These are phyloP conservation scores for Rotaria socialis DNA, from an alignment of 2,888 invertebrate genomes.

Conservation along the genomic window DNA sequence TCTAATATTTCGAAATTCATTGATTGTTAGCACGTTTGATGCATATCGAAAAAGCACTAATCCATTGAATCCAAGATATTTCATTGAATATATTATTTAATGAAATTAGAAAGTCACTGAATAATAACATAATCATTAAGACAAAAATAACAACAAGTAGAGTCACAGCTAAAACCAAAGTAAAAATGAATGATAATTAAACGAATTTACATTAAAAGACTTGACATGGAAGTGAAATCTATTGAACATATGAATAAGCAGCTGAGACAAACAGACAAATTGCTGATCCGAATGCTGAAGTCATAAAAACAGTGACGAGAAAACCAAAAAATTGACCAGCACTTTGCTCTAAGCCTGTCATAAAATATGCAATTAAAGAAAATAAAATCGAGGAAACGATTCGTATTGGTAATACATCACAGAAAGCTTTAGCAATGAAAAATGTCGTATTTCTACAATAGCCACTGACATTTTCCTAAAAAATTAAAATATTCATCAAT, in stretches of 20 bases:
- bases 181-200: no score
- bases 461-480: constrained; percentile 47
- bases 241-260: constrained; percentile 52
- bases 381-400: constrained; percentile 46
- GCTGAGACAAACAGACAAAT: constrained; percentile 56
- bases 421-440: no score
- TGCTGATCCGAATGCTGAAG: constrained; percentile 55
- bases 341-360: neutral
- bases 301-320: constrained; percentile 52
- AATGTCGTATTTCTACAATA: constrained; percentile 47
- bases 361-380: constrained; percentile 42
- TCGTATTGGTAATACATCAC: constrained; percentile 51
- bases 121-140: constrained; percentile 59
- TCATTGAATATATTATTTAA: constrained; percentile 53
- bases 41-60: constrained; percentile 6
- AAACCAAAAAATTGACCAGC: neutral
- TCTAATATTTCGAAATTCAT: neutral
- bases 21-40: neutral
- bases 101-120: constrained; percentile 57
- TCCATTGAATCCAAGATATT: constrained; percentile 55
- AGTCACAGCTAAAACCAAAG: constrained; percentile 50
- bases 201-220: no score
- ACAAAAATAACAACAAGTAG: constrained; percentile 54
- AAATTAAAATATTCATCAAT: no score
- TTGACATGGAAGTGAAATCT: neutral